Evolutionary conservation across 2,888 invertebrate genomes (phyloP).

Genomic region (Apantesis nais): DNA sequence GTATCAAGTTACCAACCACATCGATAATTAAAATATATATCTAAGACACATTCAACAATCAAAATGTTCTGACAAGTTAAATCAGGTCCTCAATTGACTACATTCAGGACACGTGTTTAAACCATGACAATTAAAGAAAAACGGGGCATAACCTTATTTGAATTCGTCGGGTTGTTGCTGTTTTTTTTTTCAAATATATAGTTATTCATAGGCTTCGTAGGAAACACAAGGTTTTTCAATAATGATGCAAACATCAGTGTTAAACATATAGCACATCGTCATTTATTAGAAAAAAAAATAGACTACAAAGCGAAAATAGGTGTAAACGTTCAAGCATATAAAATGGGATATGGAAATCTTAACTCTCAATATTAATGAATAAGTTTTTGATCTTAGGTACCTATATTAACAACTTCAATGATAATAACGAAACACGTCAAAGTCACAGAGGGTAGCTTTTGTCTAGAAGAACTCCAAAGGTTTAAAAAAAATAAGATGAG

Average conservation of each 20-base stretch:
- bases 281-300: neutral
- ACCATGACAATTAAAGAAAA: slow-evolving; percentile 1
- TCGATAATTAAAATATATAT: neutral
- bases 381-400: no score
- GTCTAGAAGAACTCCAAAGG: no score
- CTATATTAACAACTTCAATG: neutral
- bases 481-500: no score
- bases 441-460: neutral
- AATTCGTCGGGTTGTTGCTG: neutral
- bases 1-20: neutral
- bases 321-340: neutral
- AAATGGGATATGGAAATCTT: neutral
- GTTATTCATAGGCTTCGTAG: neutral
- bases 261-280: neutral
- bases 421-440: neutral
- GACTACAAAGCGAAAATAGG: neutral
- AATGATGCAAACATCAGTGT: neutral
- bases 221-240: neutral
- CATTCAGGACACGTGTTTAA: neutral
- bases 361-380: neutral
- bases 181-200: neutral
- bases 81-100: slow-evolving; percentile 4
- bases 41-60: neutral
- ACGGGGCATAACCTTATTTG: slow-evolving; percentile 7
- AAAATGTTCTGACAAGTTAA: neutral